Evolutionary conservation across 2,888 invertebrate genomes (phyloP), one percentile per base, ranked within the genome.

Genomic region (Achlya flavicornis): DNA sequence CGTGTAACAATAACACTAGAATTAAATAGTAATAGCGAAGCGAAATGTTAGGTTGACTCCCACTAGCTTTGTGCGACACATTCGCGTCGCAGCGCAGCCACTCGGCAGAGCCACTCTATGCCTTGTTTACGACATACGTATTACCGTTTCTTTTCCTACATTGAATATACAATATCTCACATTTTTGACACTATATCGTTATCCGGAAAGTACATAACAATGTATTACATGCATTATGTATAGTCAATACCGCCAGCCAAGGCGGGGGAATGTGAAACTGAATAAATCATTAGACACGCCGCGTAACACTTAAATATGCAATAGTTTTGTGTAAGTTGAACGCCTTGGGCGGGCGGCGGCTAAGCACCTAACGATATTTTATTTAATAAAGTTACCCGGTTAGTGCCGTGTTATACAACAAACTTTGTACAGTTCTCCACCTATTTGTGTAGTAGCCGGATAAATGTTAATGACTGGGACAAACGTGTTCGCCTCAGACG

Each of bases 221-320:
- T 78, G 75, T 82, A 85, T 80, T 83, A 84, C 83, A 87, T 89
- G 85, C 83, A 90, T 90, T 87, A 89, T 90, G 83, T 88, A 90
- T 80, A 87, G 84, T 85, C 85, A 87, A 90, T 91, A 88, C 81
- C 81, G 79, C 84, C 80, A 81, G 84, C 86, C 86, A 82, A 85
- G 85, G 87, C 86, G 81, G 88, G 87, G 88, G 19, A 89, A 90
- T 91, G 89, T 89, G 80, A 83, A 73, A 73, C 80, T 93, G 91
- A 92, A 93, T 93, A 92, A 93, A 90, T 89, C 83, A 93, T 91
- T 78, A 86, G 81, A 76, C 81, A 85, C 83, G 84, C 86, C 88
- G 89, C 86, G 87, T 86, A 83, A 81, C 82, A 86, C 88, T 93
- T 88, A 92, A 93, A 90, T 92, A 93, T 93, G 90, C 88, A 93